Evolutionary conservation across 2,113 vertebrate species (phyloP), one percentile per base, ranked within the genome.

Genomic region (Corythoichthys intestinalis): DNA sequence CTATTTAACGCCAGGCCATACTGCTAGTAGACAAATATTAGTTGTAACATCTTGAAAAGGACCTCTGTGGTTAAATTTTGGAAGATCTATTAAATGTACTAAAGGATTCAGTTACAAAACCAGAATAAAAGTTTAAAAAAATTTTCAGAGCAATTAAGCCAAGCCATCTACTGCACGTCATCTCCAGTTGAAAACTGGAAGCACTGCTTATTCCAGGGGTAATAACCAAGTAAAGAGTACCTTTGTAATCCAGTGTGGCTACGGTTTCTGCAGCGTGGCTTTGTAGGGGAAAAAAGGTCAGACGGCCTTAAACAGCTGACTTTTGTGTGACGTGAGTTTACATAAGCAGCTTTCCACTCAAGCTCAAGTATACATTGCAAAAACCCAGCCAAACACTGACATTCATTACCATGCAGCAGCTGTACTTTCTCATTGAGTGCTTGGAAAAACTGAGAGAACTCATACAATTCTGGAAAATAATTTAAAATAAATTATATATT

Each of bases 191-290:
- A 61, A 37, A 49, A 37, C 2, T 50, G 35, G 54, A 74, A 61
- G 57, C 17, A 41, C 58, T 41, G 73, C 75, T 83, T 62, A 52
- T 86, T 65, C 49, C 82, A 78, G 4, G 0, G 71, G 88, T 85
- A 86, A 91, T 85, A 46, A 65, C 69, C 79, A 72, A 50, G 83
- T 84, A 88, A 88, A 84, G 20, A 39, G 75, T 3, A 54, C 83
- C 79, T 89, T 91, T 90, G 88, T 91, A 89, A 85, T 76, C 76
- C 75, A 44, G 65, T 75, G 77, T 80, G 77, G 85, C 86, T 90
- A 82, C 76, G 77, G 86, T 92, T 91, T 90, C 91, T 76, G 76
- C 61, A 67, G 75, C 71, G 66, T 56, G 7, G 82, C 72, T 65
- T 71, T 57, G 46, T 66, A 5, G 68, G 66, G 77, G 70, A 75